phyloP scores from a whole-genome alignment of 2,113 vertebrate genomes.

The Gadus chalcogrammus region DNA sequence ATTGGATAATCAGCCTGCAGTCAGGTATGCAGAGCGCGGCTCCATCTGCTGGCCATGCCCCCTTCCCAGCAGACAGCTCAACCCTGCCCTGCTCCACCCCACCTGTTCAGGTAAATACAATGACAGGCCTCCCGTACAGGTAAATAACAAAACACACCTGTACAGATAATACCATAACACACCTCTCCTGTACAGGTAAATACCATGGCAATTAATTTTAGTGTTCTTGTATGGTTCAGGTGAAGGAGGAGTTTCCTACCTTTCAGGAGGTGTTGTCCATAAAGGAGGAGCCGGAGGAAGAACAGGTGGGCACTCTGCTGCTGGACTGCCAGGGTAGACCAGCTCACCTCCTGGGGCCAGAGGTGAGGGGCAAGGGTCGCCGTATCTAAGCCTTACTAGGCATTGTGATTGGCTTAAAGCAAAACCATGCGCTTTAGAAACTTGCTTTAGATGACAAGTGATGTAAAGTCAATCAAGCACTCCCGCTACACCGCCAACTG shows the following conservation, averaged over 20 bases:
- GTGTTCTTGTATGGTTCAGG: constrained; percentile 27
- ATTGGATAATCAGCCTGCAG: constrained; percentile 31
- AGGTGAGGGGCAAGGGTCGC: constrained; percentile 27
- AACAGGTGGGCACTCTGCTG: constrained; percentile 38
- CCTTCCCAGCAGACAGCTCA: background rate
- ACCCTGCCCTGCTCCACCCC: background rate
- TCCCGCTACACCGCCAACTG: too few relatives aligned
- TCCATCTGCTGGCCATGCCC: background rate
- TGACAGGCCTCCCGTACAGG: constrained; percentile 41
- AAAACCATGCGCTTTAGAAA: too few relatives aligned
- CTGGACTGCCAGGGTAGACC: constrained; percentile 37
- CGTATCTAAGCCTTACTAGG: background rate
- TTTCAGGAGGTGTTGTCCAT: constrained; percentile 61
- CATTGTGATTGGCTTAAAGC: background rate
- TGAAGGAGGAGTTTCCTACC: constrained; percentile 62
- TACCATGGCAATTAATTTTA: background rate
- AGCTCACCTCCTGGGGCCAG: constrained; percentile 3
- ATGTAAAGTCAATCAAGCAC: too few relatives aligned
- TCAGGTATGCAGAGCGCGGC: constrained; percentile 5
- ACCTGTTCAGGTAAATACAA: constrained; percentile 4
- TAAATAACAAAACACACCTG: constrained; percentile 14
- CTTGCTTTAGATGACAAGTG: too few relatives aligned
- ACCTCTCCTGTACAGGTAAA: background rate
- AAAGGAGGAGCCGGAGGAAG: constrained; percentile 69
- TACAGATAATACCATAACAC: background rate